These are phyloP conservation scores for Ceyx melanurus DNA, from an alignment of 2,113 vertebrate species.

Conservation along the genomic window DNA sequence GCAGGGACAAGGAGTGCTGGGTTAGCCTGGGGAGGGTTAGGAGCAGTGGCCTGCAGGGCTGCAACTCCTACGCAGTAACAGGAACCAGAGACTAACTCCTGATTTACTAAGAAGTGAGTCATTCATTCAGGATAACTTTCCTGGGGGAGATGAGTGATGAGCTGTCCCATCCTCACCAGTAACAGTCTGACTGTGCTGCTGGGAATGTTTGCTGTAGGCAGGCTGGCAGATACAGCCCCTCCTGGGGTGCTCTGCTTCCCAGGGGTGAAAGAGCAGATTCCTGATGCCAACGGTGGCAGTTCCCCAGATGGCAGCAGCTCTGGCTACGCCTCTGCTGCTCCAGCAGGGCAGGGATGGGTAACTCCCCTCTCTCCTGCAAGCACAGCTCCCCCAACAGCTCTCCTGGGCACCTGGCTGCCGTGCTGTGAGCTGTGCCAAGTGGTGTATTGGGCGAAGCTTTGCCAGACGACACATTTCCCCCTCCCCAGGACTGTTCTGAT, in stretches of 20 bases:
- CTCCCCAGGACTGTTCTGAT: neutral
- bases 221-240: neutral
- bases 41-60: neutral
- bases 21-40: neutral
- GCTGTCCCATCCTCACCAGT: neutral
- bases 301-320: neutral
- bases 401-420: neutral
- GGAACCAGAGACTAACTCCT: neutral
- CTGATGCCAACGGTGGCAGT: neutral
- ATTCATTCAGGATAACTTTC: neutral
- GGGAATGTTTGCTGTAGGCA: neutral
- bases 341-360: neutral
- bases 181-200: neutral
- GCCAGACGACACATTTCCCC: rapidly evolving
- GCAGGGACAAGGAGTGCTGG: rapidly evolving
- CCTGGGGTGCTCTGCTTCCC: neutral
- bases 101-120: neutral
- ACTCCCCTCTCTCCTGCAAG: neutral
- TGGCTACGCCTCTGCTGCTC: neutral
- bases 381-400: neutral
- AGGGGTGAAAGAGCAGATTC: neutral
- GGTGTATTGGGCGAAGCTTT: neutral
- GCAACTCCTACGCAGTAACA: neutral
- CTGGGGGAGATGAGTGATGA: neutral
- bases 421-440: neutral